Evolutionary conservation across 2,888 invertebrate genomes (phyloP).

Genomic region (Penaeus monodon): DNA sequence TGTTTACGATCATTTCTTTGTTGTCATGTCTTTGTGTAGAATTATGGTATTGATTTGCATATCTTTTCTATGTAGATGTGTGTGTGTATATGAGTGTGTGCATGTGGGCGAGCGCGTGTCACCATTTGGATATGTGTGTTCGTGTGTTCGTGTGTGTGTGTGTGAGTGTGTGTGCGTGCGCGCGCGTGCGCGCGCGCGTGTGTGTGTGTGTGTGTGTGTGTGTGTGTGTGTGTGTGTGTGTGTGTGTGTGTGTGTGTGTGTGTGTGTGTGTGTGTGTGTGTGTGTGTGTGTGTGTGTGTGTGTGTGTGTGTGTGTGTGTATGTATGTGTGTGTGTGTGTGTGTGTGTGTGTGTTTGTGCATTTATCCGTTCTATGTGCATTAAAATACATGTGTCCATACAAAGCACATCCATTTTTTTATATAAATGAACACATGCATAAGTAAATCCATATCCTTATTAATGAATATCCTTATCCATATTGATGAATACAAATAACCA

Average conservation of each 20-base stretch:
- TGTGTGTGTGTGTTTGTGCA: neutral
- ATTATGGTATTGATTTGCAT: too few species aligned
- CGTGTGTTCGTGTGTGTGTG: slow-evolving; percentile 13
- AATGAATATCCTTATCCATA: neutral
- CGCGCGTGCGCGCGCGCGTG: neutral
- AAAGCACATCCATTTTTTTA: too few species aligned
- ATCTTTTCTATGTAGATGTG: neutral
- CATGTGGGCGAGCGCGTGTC: neutral
- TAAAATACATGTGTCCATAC: too few species aligned
- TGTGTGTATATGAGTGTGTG: neutral
- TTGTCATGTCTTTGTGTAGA: too few species aligned
- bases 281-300: neutral
- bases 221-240: slow-evolving; percentile 1
- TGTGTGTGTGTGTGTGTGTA: neutral
- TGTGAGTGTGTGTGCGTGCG: neutral
- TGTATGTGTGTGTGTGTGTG: neutral
- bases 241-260: neutral
- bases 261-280: neutral
- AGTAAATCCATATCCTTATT: neutral
- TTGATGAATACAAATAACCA: neutral
- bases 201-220: slow-evolving; percentile 2
- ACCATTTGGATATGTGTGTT: too few species aligned
- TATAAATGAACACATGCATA: too few species aligned
- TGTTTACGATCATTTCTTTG: too few species aligned
- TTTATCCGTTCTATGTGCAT: too few species aligned